Conservation (phyloP, 1,140 invertebrate species). For the Drosophila mojavensis region DNA sequence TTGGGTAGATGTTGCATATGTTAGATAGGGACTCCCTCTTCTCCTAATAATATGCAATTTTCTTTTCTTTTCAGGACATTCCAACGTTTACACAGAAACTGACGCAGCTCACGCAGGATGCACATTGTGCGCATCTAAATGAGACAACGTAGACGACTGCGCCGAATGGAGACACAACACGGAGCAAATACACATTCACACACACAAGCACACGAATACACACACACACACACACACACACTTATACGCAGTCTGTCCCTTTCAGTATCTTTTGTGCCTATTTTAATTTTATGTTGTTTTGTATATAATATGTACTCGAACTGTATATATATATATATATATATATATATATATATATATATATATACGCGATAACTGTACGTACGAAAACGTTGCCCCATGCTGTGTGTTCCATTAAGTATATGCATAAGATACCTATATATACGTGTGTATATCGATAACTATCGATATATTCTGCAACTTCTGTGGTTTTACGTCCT, state of each 20-base stretch:
- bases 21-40: too few species aligned
- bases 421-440: background rate
- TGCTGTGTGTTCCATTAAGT: slow-evolving; percentile 7
- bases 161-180: slow-evolving; percentile 9
- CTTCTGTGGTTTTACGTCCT: slow-evolving; percentile 20
- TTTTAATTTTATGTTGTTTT: slow-evolving; percentile 5
- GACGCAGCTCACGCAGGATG: slow-evolving; percentile 82
- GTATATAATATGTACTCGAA: slow-evolving; percentile 12
- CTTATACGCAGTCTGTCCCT: background rate
- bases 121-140: slow-evolving; percentile 77
- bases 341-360: slow-evolving; percentile 1
- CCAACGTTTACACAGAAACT: slow-evolving; percentile 84
- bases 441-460: background rate
- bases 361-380: slow-evolving; percentile 5
- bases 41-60: too few species aligned
- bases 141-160: slow-evolving; percentile 64
- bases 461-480: slow-evolving; percentile 17
- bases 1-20: too few species aligned
- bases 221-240: background rate
- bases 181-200: background rate
- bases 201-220: background rate
- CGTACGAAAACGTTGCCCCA: background rate
- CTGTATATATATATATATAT: background rate
- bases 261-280: background rate
- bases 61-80: slow-evolving; percentile 69